A percentile compares a stretch with the other conserved stretches of the same genome.
phyloP scores from a whole-genome alignment of 2,888 invertebrate species.

The Leucophenga montana region DNA sequence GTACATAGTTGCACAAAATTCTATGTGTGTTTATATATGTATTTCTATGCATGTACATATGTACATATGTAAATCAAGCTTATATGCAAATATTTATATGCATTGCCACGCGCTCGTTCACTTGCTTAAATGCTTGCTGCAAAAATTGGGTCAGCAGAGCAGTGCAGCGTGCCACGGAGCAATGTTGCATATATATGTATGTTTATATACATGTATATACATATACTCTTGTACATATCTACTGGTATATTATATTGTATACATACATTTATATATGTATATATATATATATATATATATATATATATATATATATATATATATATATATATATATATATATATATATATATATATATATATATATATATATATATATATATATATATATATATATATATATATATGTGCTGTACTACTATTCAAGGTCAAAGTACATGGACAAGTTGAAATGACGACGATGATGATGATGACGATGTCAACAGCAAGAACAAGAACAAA shows the following conservation, averaged over 20 bases:
- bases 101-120: slow-evolving; percentile 30
- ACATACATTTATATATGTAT: no score
- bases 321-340: slow-evolving; percentile 1
- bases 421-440: slow-evolving; percentile 51
- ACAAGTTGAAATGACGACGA: slow-evolving; percentile 11
- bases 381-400: not conserved
- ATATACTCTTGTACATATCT: slow-evolving; percentile 10
- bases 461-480: slow-evolving; percentile 15
- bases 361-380: slow-evolving; percentile 27
- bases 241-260: slow-evolving; percentile 19
- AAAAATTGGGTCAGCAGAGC: slow-evolving; percentile 5
- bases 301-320: slow-evolving; percentile 19
- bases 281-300: slow-evolving; percentile 18
- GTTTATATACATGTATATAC: slow-evolving; percentile 30
- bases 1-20: slow-evolving; percentile 6
- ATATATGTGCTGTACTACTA: slow-evolving; percentile 29
- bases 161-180: not conserved
- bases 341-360: slow-evolving; percentile 1
- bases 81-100: slow-evolving; percentile 24
- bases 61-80: slow-evolving; percentile 28
- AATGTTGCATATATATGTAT: not conserved
- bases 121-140: slow-evolving; percentile 18
- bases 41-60: no score
- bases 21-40: no score
- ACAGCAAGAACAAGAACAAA: no score